Evolutionary conservation across 2,113 vertebrate species (phyloP), one percentile per base, ranked within the genome.

Genomic region (Calypte anna): DNA sequence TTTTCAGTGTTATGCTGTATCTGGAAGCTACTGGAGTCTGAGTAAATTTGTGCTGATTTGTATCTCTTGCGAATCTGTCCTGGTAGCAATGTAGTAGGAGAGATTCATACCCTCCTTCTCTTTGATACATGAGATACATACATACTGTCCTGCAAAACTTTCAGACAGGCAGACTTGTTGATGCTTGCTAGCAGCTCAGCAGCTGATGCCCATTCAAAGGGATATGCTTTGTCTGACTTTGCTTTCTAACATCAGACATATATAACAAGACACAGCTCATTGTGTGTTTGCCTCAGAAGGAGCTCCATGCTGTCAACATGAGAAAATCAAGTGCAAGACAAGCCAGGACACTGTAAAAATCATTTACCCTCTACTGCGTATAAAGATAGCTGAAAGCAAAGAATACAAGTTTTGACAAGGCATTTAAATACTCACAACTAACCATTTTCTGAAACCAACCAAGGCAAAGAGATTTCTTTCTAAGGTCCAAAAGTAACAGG

Each of bases 261-360:
- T 86, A 93, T 90, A 97, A 91, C 69, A 97, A 90, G 95, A 90
- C 95, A 96, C n/a, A 54, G 6, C 82, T 97, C 83, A 82, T 91
- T 94, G 89, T 94, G 54, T 87, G 64, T 96, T 97, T 96, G 69
- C 72, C 95, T 97, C 93, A 93, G 66, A 93, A 83, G 91, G 59
- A 96, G 38, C 12, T 6, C 40, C 88, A 83, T 89, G 58, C 84
- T 96, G 96, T 96, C 97, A 97, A 82, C 82, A 88, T 96, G 96
- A 96, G 92, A 97, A 94, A 97, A 97, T 96, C 93, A 96, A 97
- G 85, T 93, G 91, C 78, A 78, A 94, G 79, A 51, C 78, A 96
- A 86, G 50, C 63, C 91, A 93, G 40, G 72, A 77, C 73, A 93
- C 81, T 86, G 93, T 78, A 97, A 88, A 97, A 96, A 94, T 88